Base-by-base conservation (phyloP, 2,888 invertebrate genomes). In the Darwinula stevensoni region DNA sequence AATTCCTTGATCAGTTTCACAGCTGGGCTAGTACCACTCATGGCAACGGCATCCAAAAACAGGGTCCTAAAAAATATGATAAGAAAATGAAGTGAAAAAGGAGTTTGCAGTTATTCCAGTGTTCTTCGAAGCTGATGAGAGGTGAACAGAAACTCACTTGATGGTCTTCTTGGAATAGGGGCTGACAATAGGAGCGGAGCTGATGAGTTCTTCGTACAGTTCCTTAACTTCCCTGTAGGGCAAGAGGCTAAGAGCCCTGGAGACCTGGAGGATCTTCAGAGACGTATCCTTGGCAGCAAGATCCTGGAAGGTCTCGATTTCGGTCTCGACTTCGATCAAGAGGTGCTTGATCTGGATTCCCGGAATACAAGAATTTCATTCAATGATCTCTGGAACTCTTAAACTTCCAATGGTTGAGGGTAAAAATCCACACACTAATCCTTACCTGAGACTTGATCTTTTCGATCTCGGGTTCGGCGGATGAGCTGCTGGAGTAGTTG, bases 11-110 rank as follows among this genome's bases (percentile, higher is more conserved):
- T 40, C 16, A 46, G 41, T 3, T 45, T 39, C 18, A 49, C 38
- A 2, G 51, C 40, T 14, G 47, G 44, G 32, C 44, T 44, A 12
- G 50, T 50, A 4, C 54, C 54, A 31, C 43, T 33, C 28, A 39
- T 35, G 4, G 45, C 42, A 13, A 50, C 33, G 3, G 43, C 18
- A 30, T 50, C 45, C 12, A 45, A 30, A 17, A 48, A 38, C 4
- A 45, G 33, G 30, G 44, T 42, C 34, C 49, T 46, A 37, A 9
- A 38, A 36, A 17, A 30, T 13, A 15, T 2, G 11, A 9, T 30
- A 28, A 31, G 28, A 31, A n/a, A 11, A 4, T n/a, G 14, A 33
- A 31, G 6, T 26, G 16, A 4, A 12, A 13, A 17, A 9, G 16
- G 27, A 33, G 4, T 29, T 37, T 30, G n/a, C n/a, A n/a, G n/a